Conservation (phyloP, 2,888 invertebrate genomes). For the Eilema griseolum region DNA sequence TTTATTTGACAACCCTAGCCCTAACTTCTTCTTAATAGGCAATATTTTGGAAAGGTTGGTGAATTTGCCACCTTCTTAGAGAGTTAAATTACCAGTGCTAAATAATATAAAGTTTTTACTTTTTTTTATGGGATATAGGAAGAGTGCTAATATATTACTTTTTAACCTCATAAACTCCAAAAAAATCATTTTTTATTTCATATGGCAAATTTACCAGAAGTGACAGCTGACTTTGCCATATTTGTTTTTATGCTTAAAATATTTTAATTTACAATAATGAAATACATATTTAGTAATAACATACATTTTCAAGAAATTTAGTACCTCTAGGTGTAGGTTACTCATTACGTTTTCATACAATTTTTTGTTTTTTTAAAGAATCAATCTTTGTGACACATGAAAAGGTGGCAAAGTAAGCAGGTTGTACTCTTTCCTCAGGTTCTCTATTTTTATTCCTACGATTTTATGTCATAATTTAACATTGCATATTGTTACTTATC, state of each 20-base stretch:
- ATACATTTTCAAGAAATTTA: constrained; percentile 5
- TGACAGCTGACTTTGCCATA: constrained; percentile 4
- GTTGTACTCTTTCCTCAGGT: constrained; percentile 3
- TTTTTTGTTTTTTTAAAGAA: constrained; percentile 8
- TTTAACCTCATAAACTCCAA: constrained; percentile 5
- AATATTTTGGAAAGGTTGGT: constrained; percentile 17
- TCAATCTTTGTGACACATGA: constrained; percentile 14
- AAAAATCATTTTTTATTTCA: constrained; percentile 5
- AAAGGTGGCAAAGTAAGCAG: constrained; percentile 20
- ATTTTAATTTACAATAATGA: constrained; percentile 2
- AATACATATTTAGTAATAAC: too few species aligned
- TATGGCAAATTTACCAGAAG: constrained; percentile 5
- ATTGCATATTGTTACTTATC: too few species aligned
- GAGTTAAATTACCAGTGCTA: constrained; percentile 24
- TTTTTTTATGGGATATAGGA: constrained; percentile 1
- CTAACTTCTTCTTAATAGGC: neutral
- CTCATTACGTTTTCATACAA: constrained; percentile 6
- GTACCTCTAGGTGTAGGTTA: constrained; percentile 6
- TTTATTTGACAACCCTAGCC: neutral
- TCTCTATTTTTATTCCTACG: too few species aligned
- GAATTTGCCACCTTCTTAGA: constrained; percentile 26
- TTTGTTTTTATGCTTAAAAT: constrained; percentile 2
- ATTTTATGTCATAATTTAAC: too few species aligned
- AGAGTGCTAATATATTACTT: constrained; percentile 4
- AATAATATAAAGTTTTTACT: constrained; percentile 13